Base-by-base conservation (phyloP, 2,797 vertebrate genomes). In the Ceryle rudis region DNA sequence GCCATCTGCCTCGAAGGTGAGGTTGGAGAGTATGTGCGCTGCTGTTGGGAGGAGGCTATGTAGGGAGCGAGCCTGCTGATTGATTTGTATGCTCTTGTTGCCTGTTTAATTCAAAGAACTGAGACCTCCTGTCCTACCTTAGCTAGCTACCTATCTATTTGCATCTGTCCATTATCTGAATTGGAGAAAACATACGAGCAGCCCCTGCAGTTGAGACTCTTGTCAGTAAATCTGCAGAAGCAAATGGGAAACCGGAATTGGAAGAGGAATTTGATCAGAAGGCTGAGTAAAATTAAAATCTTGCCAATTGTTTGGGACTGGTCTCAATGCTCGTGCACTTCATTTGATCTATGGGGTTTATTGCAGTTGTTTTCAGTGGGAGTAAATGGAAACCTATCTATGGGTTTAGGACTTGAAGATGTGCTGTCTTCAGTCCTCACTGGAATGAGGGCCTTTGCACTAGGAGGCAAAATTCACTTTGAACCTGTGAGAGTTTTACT, bases 1-100 rank as follows among this genome's bases (percentile, higher is more conserved):
- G 19, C 11, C 3, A 14, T 14, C 35, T 51, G 33, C 41, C 17
- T 1, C 0, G 4, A 60, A 60, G 60, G 11, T 29, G 39, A 11
- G 16, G 39, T 20, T 28, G 44, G 37, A 29, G 20, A 46, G 15
- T 0, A 16, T 11, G 29, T n/a, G 42, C 12, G 13, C 39, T n/a
- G 25, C 5, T 28, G 44, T n/a, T 41, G 25, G 73, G 41, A 72
- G 81, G 52, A 33, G 12, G 44, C 22, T 5, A 0, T 11, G 23
- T 16, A 58, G 57, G 60, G 81, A 91, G 37, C 11, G 15, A 83
- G 57, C 18, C 42, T 55, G 42, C 26, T 62, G 7, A 31, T 72
- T n/a, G 41, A 22, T 65, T 66, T n/a, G 10, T 26, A 6, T 14
- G 3, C 3, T 14, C 29, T 33, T 80, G 64, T 14, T 39, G 91